Conservation (phyloP, 1,140 invertebrate genomes). For the Himalopsyche phryganea region DNA sequence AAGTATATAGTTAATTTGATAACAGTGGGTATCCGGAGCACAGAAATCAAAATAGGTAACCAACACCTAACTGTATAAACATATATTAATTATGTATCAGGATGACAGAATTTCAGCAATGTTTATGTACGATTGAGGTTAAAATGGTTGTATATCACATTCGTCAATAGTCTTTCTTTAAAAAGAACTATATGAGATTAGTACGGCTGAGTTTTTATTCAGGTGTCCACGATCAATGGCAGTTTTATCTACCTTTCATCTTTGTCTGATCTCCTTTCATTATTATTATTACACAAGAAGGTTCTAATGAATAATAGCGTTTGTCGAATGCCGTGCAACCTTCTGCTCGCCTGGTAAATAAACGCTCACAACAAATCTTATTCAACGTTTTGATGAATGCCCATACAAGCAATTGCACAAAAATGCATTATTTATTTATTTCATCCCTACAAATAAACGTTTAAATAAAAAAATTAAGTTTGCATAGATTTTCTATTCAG, state of each 20-base stretch:
- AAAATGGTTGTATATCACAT: conserved; percentile 21
- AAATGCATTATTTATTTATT: conserved; percentile 5
- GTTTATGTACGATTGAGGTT: no score
- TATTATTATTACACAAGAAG: conserved; percentile 22
- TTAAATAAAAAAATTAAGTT: background rate
- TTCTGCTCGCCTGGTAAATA: conserved; percentile 1
- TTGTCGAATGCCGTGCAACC: conserved; percentile 22
- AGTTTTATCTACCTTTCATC: conserved; percentile 28
- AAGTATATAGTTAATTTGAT: no score
- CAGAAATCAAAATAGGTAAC: no score
- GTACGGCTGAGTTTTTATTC: conserved; percentile 30
- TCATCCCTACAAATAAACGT: background rate
- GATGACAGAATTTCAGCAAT: no score
- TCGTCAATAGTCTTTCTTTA: conserved; percentile 18
- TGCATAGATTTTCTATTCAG: no score
- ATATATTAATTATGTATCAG: no score
- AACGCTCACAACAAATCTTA: background rate
- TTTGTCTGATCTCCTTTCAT: conserved; percentile 33
- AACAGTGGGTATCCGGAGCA: no score
- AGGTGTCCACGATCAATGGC: conserved; percentile 30
- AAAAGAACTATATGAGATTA: conserved; percentile 25
- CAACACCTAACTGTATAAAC: no score
- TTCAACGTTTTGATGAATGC: conserved; percentile 4
- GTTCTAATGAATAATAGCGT: conserved; percentile 30
- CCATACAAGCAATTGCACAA: conserved; percentile 13